Percentiles rank a stretch among this genome's conserved stretches.
Conservation (phyloP, 2,888 invertebrate species). For the Ophonus ardosiacus region DNA sequence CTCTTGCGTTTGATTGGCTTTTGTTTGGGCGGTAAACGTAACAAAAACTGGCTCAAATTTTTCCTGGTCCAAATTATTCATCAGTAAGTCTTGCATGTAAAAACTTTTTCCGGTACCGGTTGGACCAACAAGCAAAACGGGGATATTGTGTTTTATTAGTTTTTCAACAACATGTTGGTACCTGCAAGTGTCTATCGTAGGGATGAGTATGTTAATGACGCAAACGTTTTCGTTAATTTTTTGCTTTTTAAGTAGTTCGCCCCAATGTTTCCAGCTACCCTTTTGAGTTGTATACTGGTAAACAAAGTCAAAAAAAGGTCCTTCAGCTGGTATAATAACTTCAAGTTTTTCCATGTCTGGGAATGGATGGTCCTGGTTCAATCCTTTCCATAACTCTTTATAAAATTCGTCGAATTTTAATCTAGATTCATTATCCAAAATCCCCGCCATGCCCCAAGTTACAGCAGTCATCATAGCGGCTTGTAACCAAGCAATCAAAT, state of each 20-base stretch:
- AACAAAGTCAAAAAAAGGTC: slow-evolving; percentile 87
- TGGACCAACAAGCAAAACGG: slow-evolving; percentile 87
- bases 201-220: slow-evolving; percentile 86
- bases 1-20: slow-evolving; percentile 90
- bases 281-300: slow-evolving; percentile 82
- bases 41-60: slow-evolving; percentile 87
- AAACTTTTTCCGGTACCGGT: slow-evolving; percentile 94
- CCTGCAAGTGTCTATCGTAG: slow-evolving; percentile 91
- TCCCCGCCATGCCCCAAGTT: slow-evolving; percentile 92
- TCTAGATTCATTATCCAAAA: slow-evolving; percentile 85
- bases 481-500: slow-evolving; percentile 85
- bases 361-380: slow-evolving; percentile 76
- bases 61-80: slow-evolving; percentile 83
- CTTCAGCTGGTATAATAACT: slow-evolving; percentile 86
- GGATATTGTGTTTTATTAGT: slow-evolving; percentile 84
- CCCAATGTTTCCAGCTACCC: slow-evolving; percentile 93
- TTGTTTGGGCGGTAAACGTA: slow-evolving; percentile 90
- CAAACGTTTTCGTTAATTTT: slow-evolving; percentile 83
- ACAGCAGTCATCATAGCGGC: slow-evolving; percentile 86
- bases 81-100: slow-evolving; percentile 84
- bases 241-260: slow-evolving; percentile 83
- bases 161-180: slow-evolving; percentile 86
- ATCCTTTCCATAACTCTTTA: slow-evolving; percentile 77
- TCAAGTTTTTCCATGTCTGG: slow-evolving; percentile 83
- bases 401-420: slow-evolving; percentile 82